Percentiles rank a stretch among this genome's conserved stretches.
Conservation (phyloP, 2,797 vertebrate genomes). For the Holocentrus rufus region DNA sequence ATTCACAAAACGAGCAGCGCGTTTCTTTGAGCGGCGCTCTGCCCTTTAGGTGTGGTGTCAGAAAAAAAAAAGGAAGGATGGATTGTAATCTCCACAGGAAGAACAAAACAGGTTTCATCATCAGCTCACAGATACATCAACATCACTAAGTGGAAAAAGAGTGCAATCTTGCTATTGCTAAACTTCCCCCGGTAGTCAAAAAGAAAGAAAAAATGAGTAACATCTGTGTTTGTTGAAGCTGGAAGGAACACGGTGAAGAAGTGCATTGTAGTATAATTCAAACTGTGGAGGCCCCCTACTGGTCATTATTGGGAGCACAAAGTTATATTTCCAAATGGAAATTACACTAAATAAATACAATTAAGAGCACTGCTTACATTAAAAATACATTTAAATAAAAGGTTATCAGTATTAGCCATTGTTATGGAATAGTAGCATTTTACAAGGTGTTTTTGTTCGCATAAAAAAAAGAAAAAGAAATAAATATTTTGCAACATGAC, state of each 20-base stretch:
- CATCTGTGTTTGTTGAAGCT: constrained; percentile 2
- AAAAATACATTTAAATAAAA: neutral
- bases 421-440: neutral
- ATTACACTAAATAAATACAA: neutral
- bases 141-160: constrained; percentile 5
- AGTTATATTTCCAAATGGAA: neutral
- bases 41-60: constrained; percentile 15
- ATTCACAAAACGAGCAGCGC: constrained; percentile 31
- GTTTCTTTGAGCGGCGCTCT: constrained; percentile 19
- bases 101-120: no score
- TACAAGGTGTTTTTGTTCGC: no score
- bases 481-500: no score
- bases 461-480: no score
- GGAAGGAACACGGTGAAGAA: neutral
- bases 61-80: constrained; percentile 34
- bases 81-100: no score
- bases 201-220: neutral
- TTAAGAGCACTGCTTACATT: neutral
- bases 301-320: constrained; percentile 40
- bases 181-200: constrained; percentile 38
- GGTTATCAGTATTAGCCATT: neutral
- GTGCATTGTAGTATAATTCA: neutral
- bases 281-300: constrained; percentile 67
- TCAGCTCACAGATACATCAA: neutral
- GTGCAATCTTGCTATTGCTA: constrained; percentile 25